phyloP scores from a whole-genome alignment of 2,797 vertebrate species.

The Danio kyathit region DNA sequence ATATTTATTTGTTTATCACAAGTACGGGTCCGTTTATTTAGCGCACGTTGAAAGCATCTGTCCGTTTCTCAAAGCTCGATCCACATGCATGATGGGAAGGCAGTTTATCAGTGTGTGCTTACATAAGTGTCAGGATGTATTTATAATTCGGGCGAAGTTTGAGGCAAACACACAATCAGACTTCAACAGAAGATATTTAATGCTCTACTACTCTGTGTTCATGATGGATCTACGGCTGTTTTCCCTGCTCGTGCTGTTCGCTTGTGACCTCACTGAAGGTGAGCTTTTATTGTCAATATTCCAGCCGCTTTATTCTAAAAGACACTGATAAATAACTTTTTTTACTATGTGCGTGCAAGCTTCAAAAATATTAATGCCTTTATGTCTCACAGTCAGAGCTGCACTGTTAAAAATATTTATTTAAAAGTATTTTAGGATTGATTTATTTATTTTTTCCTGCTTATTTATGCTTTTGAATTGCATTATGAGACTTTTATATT shows the following conservation, averaged over 20 bases:
- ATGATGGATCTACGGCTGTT: constrained; percentile 58
- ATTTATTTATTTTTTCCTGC: no score
- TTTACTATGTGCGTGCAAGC: no score
- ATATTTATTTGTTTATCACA: no score
- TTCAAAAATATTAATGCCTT: not conserved
- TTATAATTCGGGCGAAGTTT: constrained; percentile 5
- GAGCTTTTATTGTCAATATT: constrained; percentile 29
- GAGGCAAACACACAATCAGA: not conserved
- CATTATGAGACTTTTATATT: no score
- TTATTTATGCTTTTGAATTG: no score
- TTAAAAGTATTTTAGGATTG: no score
- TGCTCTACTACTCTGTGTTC: not conserved
- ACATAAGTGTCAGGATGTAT: not conserved
- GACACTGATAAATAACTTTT: not conserved
- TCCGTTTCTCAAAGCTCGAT: constrained; percentile 1
- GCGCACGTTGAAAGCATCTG: not conserved
- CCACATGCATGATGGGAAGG: not conserved
- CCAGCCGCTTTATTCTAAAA: not conserved
- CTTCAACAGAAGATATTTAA: not conserved
- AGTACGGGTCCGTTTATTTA: not conserved
- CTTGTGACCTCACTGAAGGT: constrained; percentile 64
- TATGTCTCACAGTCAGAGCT: no score
- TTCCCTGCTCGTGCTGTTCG: constrained; percentile 59
- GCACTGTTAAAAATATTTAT: no score
- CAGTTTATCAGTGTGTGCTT: not conserved